Conservation (phyloP, 1,140 invertebrate genomes). For the Ericerus pela region DNA sequence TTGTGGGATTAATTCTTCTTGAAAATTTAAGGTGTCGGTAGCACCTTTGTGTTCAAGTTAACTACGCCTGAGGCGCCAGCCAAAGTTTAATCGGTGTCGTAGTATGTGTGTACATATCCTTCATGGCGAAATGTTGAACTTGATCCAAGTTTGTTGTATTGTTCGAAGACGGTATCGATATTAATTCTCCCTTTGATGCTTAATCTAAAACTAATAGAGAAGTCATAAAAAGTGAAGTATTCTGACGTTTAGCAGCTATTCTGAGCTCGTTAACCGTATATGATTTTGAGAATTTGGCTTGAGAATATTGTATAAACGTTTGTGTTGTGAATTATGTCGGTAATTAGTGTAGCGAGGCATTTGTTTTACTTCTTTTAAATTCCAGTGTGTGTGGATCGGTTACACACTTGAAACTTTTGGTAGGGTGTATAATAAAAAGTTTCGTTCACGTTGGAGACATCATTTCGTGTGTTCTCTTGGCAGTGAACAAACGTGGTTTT, state of each 20-base stretch:
- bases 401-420: too few species aligned
- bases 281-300: neutral
- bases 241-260: conserved; percentile 4
- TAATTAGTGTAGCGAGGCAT: too few species aligned
- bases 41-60: conserved; percentile 4
- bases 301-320: neutral
- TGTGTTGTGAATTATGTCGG: neutral
- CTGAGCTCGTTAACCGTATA: neutral
- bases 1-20: too few species aligned
- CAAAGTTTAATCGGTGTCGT: neutral
- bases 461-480: too few species aligned
- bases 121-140: neutral
- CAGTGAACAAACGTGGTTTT: too few species aligned
- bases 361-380: neutral
- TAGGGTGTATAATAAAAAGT: too few species aligned
- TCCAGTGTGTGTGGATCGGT: too few species aligned
- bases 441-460: too few species aligned
- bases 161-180: neutral
- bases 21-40: conserved; percentile 1
- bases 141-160: conserved; percentile 5
- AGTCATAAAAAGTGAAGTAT: conserved; percentile 5
- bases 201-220: conserved; percentile 9
- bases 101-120: too few species aligned
- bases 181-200: neutral
- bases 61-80: conserved; percentile 5